Base-by-base conservation (phyloP, 2,888 invertebrate genomes). In the Oscheius onirici region DNA sequence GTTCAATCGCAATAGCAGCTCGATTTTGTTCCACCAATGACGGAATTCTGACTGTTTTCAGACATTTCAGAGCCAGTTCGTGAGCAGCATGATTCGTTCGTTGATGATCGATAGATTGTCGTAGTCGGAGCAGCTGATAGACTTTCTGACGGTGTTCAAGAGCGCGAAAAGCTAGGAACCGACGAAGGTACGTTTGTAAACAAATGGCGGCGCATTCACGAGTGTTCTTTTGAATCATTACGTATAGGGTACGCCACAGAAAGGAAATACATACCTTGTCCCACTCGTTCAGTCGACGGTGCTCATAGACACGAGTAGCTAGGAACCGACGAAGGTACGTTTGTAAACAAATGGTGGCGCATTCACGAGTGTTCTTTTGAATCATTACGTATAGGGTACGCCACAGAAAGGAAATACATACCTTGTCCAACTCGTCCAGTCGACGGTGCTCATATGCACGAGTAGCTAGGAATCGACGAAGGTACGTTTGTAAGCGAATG, bases 151-250 rank as follows among this genome's bases (percentile, higher is more conserved):
- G n/a, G n/a, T n/a, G n/a, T n/a, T n/a, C n/a, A n/a, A n/a, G n/a
- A n/a, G n/a, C n/a, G n/a, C n/a, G n/a, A n/a, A n/a, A n/a, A 43
- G 10, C 43, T 43, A 8, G 15, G 15, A 43, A 15, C 15, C 10
- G 10, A 43, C 43, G 10, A 43, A 11, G 10, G 15, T 43, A 11
- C 10, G 10, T 15, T 43, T 43, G 10, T 8, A 15, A 43, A 20
- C n/a, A 11, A 17, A 10, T 66, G 66, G 52, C 66, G 51, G 49
- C 49, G n/a, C n/a, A n/a, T 66, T 13, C 28, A n/a, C 28, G n/a
- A n/a, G 40, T 28, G 17, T 17, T 58, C 58, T 15, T 58, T 20
- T 40, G 63, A 13, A n/a, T n/a, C n/a, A n/a, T n/a, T n/a, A n/a
- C n/a, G n/a, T n/a, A n/a, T n/a, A n/a, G n/a, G n/a, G n/a, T n/a